Conservation (phyloP, 2,797 vertebrate genomes). For the Hippopotamyrus pictus region DNA sequence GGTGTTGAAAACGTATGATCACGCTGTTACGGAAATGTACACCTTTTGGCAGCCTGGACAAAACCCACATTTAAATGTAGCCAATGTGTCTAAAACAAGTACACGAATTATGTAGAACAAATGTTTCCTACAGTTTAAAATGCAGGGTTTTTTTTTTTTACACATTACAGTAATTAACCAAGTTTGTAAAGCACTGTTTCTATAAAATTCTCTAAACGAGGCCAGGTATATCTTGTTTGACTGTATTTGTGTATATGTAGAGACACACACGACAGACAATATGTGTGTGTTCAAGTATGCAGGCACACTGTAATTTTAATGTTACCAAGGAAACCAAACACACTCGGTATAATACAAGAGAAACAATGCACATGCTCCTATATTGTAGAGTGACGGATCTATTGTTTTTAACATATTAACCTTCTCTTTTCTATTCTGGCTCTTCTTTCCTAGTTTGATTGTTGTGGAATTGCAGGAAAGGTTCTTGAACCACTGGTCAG, state of each 20-base stretch:
- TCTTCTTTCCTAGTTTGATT: constrained; percentile 52
- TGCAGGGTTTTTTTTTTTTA: neutral
- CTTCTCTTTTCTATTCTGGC: neutral
- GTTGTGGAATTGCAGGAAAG: constrained; percentile 53
- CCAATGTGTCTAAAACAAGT: neutral
- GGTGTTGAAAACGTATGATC: neutral
- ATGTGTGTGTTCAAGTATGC: neutral
- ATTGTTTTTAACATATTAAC: neutral
- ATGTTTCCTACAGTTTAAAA: neutral
- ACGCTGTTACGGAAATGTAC: neutral
- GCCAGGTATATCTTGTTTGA: neutral
- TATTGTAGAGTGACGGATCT: neutral
- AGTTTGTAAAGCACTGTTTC: neutral
- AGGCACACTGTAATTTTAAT: neutral
- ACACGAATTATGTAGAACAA: neutral
- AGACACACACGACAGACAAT: neutral
- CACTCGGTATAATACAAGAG: neutral
- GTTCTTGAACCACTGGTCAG: constrained; percentile 18
- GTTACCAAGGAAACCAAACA: neutral
- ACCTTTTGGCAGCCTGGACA: neutral
- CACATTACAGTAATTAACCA: neutral
- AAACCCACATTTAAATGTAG: neutral
- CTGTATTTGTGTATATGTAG: neutral
- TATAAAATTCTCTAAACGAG: neutral
- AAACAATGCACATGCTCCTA: neutral